Evolutionary conservation across 2,888 invertebrate species (phyloP).

Genomic region (Andrena minutula): DNA sequence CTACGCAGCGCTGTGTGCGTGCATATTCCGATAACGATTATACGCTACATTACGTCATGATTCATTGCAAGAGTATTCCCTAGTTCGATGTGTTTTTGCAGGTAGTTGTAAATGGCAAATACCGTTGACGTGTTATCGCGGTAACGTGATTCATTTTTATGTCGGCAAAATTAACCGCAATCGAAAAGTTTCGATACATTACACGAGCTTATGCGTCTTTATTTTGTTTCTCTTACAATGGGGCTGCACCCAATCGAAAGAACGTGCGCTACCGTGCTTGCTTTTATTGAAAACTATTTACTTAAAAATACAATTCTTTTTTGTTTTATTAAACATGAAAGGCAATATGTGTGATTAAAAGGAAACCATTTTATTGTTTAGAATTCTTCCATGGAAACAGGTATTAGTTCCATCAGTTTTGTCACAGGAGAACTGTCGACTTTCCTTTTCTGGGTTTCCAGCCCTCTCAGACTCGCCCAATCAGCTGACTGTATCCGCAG

Average conservation of each 20-base stretch:
- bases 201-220: neutral
- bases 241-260: neutral
- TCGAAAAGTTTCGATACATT: neutral
- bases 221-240: neutral
- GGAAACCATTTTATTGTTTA: constrained; percentile 66
- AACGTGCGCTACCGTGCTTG: constrained; percentile 18
- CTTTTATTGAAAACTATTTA: constrained; percentile 68
- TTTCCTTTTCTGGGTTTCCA: constrained; percentile 77
- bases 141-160: constrained; percentile 9
- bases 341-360: constrained; percentile 63
- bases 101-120: neutral
- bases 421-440: constrained; percentile 61
- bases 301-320: constrained; percentile 65
- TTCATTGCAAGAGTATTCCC: constrained; percentile 10
- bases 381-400: constrained; percentile 56
- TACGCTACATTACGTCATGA: constrained; percentile 22
- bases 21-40: constrained; percentile 10
- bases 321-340: constrained; percentile 60
- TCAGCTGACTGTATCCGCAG: constrained; percentile 53
- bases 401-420: constrained; percentile 59
- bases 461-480: constrained; percentile 71
- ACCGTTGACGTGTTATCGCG: neutral
- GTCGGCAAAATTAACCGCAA: constrained; percentile 7
- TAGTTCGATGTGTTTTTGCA: neutral
- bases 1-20: constrained; percentile 4